A percentile compares a stretch with the other conserved stretches of the same genome.
These are phyloP conservation scores for Xerus inauris DNA, from an alignment of 2,113 vertebrate genomes.

Conservation along the genomic window DNA sequence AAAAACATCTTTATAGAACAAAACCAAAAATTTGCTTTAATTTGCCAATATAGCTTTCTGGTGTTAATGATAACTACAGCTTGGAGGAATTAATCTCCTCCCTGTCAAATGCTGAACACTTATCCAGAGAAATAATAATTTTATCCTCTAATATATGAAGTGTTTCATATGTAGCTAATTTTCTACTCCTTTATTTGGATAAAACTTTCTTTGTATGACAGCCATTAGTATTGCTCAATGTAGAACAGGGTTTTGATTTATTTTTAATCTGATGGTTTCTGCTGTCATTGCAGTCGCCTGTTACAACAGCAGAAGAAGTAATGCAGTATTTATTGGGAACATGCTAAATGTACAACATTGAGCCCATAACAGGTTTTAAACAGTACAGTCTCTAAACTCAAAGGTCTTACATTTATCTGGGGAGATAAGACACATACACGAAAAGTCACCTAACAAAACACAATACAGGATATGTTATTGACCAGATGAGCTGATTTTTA, in stretches of 20 bases:
- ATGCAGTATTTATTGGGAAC: neutral
- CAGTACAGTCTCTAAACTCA: conserved; percentile 29
- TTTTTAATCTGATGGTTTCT: conserved; percentile 54
- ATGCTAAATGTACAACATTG: neutral
- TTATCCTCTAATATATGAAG: neutral
- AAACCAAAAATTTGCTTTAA: conserved; percentile 55
- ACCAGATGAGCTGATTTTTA: conserved; percentile 16
- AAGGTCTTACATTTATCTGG: neutral
- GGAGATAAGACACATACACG: neutral
- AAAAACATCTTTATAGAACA: neutral
- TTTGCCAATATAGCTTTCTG: neutral
- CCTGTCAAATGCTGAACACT: neutral
- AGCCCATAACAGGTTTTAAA: neutral
- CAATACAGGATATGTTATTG: neutral
- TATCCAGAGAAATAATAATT: conserved; percentile 22
- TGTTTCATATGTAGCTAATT: conserved; percentile 8
- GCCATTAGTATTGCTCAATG: neutral
- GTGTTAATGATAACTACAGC: neutral
- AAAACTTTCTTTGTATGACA: neutral
- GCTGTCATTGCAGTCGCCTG: neutral
- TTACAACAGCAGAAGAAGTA: conserved; percentile 34
- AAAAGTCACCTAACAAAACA: conserved; percentile 19
- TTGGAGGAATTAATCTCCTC: conserved; percentile 15
- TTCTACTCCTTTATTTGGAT: conserved; percentile 1
- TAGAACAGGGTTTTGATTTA: conserved; percentile 6